Conservation (phyloP, 2,113 vertebrate species). For the Forbesichthys papilliferus region DNA sequence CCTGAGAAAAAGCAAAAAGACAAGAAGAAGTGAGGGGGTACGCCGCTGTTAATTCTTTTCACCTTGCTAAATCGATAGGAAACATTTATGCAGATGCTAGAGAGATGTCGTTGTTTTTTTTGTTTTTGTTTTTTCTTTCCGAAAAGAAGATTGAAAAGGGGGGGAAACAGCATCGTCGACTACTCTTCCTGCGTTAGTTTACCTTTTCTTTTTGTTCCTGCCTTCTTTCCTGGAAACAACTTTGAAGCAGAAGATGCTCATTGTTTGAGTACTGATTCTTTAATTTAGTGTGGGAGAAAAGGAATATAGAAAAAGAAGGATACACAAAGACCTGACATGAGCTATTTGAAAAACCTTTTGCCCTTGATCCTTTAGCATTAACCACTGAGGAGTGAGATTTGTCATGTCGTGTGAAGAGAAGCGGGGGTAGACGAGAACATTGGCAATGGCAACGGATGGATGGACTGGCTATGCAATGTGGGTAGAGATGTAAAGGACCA, state of each 20-base stretch:
- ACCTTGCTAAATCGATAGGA: conserved; percentile 67
- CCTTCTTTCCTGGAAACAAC: conserved; percentile 71
- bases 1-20: conserved; percentile 93
- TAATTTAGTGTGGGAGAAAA: conserved; percentile 51
- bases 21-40: conserved; percentile 88
- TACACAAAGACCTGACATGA: conserved; percentile 68
- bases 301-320: conserved; percentile 46
- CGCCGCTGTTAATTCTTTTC: conserved; percentile 62
- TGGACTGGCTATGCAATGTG: conserved; percentile 56
- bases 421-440: conserved; percentile 31
- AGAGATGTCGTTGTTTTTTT: conserved; percentile 54
- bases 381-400: conserved; percentile 71
- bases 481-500: conserved; percentile 51
- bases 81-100: conserved; percentile 69
- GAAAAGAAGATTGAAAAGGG: conserved; percentile 67
- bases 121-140: conserved; percentile 71
- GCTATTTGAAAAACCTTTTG: conserved; percentile 71
- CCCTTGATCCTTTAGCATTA: conserved; percentile 78
- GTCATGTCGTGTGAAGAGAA: conserved; percentile 13
- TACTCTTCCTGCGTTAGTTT: conserved; percentile 75
- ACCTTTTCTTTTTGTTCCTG: conserved; percentile 69
- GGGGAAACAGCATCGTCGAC: conserved; percentile 63
- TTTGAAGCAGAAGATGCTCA: conserved; percentile 76
- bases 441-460: conserved; percentile 25
- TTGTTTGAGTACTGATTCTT: conserved; percentile 66